A percentile compares a stretch with the other conserved stretches of the same genome.
Conservation (phyloP, 2,113 vertebrate genomes). For the Chionis minor region DNA sequence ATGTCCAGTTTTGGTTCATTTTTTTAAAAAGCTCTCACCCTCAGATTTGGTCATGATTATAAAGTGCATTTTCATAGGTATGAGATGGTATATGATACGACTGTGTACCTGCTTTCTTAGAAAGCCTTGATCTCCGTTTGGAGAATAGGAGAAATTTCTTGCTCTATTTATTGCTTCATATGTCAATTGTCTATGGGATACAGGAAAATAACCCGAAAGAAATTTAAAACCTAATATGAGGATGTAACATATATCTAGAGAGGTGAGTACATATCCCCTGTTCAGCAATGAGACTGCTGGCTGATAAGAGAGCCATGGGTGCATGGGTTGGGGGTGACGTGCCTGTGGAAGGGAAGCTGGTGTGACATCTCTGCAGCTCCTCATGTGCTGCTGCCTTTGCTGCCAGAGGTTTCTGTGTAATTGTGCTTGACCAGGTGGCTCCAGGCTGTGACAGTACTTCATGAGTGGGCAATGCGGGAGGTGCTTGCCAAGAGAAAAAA, state of each 20-base stretch:
- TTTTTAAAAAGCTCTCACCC: background rate
- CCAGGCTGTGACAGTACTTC: background rate
- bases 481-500: background rate
- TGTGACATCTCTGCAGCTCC: background rate
- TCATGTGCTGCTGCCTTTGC: accelerated
- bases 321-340: background rate
- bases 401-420: background rate
- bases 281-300: background rate
- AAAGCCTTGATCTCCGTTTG: background rate
- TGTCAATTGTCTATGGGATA: background rate
- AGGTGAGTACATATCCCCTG: background rate
- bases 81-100: background rate
- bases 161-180: background rate
- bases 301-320: background rate
- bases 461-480: too few relatives aligned
- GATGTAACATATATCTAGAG: background rate
- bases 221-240: background rate
- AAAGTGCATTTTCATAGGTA: background rate
- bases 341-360: background rate
- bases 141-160: background rate
- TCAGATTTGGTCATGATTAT: background rate
- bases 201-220: background rate
- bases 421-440: background rate
- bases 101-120: background rate
- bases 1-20: background rate